Percentiles rank a stretch among this genome's conserved stretches.
phyloP scores from a whole-genome alignment of 35 echinoderm and acorn worm species.

The Ophiothrix spiculata region DNA sequence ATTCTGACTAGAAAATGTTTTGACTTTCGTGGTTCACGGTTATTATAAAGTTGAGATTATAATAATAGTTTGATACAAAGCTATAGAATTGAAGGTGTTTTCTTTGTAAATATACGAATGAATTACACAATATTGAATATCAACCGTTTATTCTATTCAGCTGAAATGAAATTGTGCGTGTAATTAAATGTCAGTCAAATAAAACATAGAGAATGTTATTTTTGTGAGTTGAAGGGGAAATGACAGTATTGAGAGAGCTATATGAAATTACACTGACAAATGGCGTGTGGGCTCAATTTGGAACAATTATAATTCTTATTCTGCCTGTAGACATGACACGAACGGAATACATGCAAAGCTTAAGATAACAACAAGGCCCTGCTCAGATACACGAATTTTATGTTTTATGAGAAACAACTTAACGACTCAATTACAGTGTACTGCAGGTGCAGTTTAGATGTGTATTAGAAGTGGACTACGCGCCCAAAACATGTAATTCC shows the following conservation, averaged over 20 bases:
- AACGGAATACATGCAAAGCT: neutral
- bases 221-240: neutral
- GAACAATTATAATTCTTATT: neutral
- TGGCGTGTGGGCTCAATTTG: neutral
- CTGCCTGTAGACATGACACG: neutral
- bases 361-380: conserved; percentile 2
- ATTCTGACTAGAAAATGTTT: neutral
- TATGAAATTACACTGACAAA: conserved; percentile 1
- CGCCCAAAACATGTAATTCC: too few species aligned
- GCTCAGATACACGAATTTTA: too few species aligned
- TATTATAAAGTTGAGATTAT: neutral
- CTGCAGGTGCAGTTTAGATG: too few species aligned
- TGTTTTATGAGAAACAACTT: too few species aligned
- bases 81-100: neutral
- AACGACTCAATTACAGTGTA: too few species aligned
- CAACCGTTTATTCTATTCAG: neutral
- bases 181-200: neutral
- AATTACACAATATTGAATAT: neutral
- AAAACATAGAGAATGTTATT: neutral
- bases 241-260: neutral
- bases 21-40: neutral
- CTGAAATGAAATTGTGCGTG: neutral
- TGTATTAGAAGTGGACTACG: too few species aligned
- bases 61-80: neutral
- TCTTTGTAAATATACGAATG: neutral